These are phyloP conservation scores for Procavia capensis DNA, from an alignment of 2,113 vertebrate species.

Conservation along the genomic window DNA sequence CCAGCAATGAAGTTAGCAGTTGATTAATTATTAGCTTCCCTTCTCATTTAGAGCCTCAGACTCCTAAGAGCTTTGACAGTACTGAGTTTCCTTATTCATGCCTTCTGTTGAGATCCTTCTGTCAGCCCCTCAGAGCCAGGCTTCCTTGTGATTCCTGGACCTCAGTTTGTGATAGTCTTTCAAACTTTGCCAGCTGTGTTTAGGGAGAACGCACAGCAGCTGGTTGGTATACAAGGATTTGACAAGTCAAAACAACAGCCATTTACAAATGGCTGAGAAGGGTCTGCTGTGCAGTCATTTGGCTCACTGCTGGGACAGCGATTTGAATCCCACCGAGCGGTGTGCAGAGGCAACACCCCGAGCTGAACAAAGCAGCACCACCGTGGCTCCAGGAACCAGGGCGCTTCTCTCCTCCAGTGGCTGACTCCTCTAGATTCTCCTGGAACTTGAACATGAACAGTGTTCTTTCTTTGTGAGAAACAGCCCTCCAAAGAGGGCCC, in stretches of 20 bases:
- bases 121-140: background rate
- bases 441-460: conserved; percentile 13
- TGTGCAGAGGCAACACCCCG: background rate
- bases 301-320: background rate
- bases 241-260: background rate
- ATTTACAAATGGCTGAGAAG: background rate
- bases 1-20: background rate
- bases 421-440: background rate
- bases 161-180: background rate
- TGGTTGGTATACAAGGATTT: background rate
- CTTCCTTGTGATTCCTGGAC: background rate
- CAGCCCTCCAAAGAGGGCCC: background rate
- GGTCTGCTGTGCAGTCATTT: background rate
- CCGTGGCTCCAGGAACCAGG: background rate
- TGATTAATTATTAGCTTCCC: background rate
- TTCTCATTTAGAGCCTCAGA: background rate
- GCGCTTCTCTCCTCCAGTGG: background rate
- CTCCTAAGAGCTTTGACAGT: background rate
- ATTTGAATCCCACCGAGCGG: background rate
- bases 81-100: background rate
- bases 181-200: background rate
- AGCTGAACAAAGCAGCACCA: background rate
- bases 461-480: conserved; percentile 48
- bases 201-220: background rate
- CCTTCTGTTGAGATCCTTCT: background rate